Evolutionary conservation across 2,888 invertebrate species (phyloP).

Genomic region (Heliothis peltigera): DNA sequence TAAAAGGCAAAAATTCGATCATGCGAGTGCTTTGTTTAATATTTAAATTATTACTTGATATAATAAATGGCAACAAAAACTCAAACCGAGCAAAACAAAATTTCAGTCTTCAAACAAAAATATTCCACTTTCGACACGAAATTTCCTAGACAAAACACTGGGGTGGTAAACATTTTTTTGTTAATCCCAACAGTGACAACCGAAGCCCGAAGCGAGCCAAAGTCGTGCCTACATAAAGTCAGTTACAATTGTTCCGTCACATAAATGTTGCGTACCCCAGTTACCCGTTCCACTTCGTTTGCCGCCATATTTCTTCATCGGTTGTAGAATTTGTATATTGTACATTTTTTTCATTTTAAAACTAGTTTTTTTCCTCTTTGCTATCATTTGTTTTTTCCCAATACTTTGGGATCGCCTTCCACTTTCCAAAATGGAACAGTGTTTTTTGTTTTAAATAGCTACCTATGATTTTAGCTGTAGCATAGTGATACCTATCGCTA

Average conservation of each 20-base stretch:
- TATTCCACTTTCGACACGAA: not conserved
- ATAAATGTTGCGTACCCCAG: constrained; percentile 45
- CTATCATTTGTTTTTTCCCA: not conserved
- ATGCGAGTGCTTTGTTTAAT: too few relatives aligned
- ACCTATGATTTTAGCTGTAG: too few relatives aligned
- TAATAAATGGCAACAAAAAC: not conserved
- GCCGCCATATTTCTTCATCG: constrained; percentile 34
- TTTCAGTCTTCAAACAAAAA: not conserved
- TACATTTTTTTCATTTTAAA: not conserved
- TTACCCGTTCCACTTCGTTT: constrained; percentile 26
- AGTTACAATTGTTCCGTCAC: constrained; percentile 44
- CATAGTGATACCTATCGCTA: too few relatives aligned
- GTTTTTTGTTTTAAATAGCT: too few relatives aligned
- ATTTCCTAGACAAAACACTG: constrained; percentile 15
- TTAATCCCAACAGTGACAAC: constrained; percentile 30
- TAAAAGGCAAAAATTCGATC: too few relatives aligned
- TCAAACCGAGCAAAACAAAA: not conserved
- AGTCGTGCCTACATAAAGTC: constrained; percentile 37
- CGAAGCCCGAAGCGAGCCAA: constrained; percentile 10
- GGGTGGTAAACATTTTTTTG: constrained; percentile 32
- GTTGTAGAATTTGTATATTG: constrained; percentile 18
- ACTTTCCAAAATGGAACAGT: too few relatives aligned
- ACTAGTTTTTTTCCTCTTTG: not conserved
- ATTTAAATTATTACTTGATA: too few relatives aligned
- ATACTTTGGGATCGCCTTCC: too few relatives aligned